Conservation (phyloP, 2,797 vertebrate genomes). For the Geotrypetes seraphini region DNA sequence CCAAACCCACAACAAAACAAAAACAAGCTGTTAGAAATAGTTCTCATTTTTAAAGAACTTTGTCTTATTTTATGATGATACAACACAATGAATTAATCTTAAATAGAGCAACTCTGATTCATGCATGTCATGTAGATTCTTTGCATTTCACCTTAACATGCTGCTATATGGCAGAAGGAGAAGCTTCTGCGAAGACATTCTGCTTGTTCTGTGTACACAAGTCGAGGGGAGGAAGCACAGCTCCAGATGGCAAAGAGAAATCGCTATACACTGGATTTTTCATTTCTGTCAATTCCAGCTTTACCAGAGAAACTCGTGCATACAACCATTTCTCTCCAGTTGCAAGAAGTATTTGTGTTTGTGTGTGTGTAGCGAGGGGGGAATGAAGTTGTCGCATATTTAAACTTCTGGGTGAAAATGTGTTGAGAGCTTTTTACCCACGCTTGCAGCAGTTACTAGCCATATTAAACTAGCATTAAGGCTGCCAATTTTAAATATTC, state of each 20-base stretch:
- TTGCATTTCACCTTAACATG: conserved; percentile 40
- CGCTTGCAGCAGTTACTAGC: conserved; percentile 17
- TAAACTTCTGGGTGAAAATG: conserved; percentile 19
- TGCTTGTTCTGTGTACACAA: conserved; percentile 56
- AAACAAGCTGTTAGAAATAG: too few relatives aligned
- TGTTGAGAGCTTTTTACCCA: conserved; percentile 36
- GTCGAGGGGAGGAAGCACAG: conserved; percentile 49
- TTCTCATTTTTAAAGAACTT: too few relatives aligned
- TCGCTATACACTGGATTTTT: conserved; percentile 87
- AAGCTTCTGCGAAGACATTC: conserved; percentile 78
- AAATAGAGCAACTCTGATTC: too few relatives aligned
- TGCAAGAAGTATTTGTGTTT: conserved; percentile 46
- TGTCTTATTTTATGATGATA: too few relatives aligned
- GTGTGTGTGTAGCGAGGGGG: conserved; percentile 30
- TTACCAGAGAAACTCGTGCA: conserved; percentile 55
- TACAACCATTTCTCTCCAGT: conserved; percentile 46
- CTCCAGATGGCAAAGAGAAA: conserved; percentile 45
- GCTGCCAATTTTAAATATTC: too few relatives aligned
- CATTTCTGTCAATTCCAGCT: conserved; percentile 64
- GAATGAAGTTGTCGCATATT: conserved; percentile 16
- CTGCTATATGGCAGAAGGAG: conserved; percentile 61
- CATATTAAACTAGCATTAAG: not conserved
- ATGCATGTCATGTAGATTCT: conserved; percentile 18
- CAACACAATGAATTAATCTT: too few relatives aligned
- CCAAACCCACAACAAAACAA: too few relatives aligned